These are phyloP conservation scores for Chrysopa pallens DNA, from an alignment of 1,140 invertebrate species.

Conservation along the genomic window DNA sequence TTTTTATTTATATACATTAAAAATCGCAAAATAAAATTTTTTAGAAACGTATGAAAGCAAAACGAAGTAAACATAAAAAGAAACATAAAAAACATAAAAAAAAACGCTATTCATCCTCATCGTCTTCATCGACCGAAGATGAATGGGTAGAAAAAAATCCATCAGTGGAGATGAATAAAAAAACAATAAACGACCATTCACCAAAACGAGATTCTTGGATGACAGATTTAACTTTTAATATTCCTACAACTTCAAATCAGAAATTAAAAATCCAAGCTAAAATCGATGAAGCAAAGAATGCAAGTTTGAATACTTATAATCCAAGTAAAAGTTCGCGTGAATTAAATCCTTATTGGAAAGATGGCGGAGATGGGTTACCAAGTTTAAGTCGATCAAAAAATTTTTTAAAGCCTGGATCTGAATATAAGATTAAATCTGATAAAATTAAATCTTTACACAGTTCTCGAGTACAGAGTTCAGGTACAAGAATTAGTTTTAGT, in stretches of 20 bases:
- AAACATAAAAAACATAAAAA: constrained; percentile 9
- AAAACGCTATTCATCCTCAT: constrained; percentile 3
- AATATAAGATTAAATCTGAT: constrained; percentile 12
- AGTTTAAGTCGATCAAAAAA: constrained; percentile 18
- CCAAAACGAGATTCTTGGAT: constrained; percentile 25
- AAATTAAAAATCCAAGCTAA: constrained; percentile 22
- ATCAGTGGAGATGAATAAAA: not conserved
- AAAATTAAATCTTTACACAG: constrained; percentile 1
- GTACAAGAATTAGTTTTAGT: no score
- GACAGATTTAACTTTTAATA: constrained; percentile 24
- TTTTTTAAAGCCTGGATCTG: constrained; percentile 27
- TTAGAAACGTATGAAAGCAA: not conserved
- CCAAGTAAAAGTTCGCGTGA: constrained; percentile 55
- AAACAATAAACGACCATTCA: constrained; percentile 3
- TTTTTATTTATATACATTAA: no score
- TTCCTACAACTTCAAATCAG: constrained; percentile 20
- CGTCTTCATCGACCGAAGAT: constrained; percentile 7
- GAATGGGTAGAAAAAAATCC: constrained; percentile 20
- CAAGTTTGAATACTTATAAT: constrained; percentile 33
- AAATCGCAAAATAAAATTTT: no score
- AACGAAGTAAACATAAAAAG: constrained; percentile 11
- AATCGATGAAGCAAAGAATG: constrained; percentile 13
- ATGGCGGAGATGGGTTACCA: constrained; percentile 68
- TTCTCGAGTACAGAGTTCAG: no score
- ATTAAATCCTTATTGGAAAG: constrained; percentile 86